phyloP scores from a whole-genome alignment of 2,797 vertebrate species.

The Acrocephalus scirpaceus region DNA sequence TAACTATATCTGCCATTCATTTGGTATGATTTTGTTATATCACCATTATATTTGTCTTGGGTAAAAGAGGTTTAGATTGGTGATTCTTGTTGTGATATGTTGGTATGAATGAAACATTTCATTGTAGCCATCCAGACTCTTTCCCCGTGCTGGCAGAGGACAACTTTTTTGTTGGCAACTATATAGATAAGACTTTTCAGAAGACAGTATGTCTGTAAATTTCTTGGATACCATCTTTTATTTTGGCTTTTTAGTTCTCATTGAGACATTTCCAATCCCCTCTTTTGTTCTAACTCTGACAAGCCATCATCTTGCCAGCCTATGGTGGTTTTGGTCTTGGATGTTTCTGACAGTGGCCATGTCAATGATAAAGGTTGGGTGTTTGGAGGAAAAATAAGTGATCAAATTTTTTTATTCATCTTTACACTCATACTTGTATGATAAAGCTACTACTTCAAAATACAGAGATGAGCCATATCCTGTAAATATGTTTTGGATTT shows the following conservation, averaged over 20 bases:
- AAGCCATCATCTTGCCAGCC: neutral
- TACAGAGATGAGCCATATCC: neutral
- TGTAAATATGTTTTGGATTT: neutral
- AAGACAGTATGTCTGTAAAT: neutral
- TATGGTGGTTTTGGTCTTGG: accelerated
- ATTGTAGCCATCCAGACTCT: neutral
- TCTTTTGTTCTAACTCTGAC: neutral
- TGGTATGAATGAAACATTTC: neutral
- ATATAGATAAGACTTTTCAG: neutral
- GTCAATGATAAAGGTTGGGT: neutral
- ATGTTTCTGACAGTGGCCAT: neutral
- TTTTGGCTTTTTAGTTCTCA: neutral
- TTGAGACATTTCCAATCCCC: neutral
- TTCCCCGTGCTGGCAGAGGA: neutral
- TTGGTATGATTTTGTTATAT: neutral
- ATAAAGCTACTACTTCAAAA: neutral
- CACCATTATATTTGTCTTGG: neutral
- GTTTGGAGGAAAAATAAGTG: neutral
- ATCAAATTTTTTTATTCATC: neutral
- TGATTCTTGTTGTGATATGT: neutral
- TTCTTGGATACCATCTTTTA: neutral
- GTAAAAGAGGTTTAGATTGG: neutral
- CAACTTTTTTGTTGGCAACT: neutral
- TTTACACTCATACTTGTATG: neutral
- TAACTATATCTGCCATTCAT: neutral